Evolutionary conservation across 2,797 vertebrate species (phyloP).

Genomic region (Falco naumanni): DNA sequence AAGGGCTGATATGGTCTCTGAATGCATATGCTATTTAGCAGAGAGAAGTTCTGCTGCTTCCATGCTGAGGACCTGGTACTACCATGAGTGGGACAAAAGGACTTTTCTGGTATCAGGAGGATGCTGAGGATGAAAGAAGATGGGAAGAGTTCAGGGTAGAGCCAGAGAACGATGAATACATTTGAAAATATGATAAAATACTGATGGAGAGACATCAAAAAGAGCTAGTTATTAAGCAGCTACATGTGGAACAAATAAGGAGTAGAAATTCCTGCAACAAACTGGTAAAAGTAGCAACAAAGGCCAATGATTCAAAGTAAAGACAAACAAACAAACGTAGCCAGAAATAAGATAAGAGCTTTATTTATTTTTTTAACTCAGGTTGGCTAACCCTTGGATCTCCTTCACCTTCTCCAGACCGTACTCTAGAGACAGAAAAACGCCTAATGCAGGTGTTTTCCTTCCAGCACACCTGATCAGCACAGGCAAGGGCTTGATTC

Average conservation of each 20-base stretch:
- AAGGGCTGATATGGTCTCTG: rapidly evolving
- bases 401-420: neutral
- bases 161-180: neutral
- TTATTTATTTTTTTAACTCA: neutral
- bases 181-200: neutral
- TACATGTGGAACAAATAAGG: neutral
- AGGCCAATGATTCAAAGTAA: neutral
- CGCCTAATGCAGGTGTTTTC: neutral
- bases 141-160: neutral
- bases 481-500: rapidly evolving
- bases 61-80: neutral
- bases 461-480: neutral
- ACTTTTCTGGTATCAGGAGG: neutral
- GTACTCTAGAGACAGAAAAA: neutral
- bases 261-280: neutral
- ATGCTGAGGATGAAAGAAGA: neutral
- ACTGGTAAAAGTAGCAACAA: neutral
- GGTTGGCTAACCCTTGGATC: neutral
- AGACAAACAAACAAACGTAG: neutral
- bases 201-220: neutral
- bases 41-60: neutral
- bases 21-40: too few relatives aligned
- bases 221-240: neutral
- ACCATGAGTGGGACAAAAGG: neutral
- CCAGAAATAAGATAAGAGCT: neutral